phyloP scores from a whole-genome alignment of 2,888 invertebrate species.

The Chrysolina oricalcia region DNA sequence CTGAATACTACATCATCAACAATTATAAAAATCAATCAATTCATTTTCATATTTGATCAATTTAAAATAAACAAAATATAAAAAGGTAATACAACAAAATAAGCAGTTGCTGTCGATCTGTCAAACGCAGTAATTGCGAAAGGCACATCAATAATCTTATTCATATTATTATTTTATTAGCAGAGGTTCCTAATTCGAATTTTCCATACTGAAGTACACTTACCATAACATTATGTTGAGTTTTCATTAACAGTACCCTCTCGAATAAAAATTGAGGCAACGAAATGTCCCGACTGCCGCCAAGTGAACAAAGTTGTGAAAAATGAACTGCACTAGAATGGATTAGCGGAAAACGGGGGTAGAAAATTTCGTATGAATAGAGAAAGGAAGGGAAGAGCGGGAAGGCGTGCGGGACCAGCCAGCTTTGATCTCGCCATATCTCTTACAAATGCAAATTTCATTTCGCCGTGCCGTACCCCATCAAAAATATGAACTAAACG shows the following conservation, averaged over 20 bases:
- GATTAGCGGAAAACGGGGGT: conserved; percentile 56
- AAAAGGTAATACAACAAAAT: no score
- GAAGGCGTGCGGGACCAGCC: conserved; percentile 61
- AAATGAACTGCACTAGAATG: conserved; percentile 49
- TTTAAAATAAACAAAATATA: no score
- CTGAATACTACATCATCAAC: no score
- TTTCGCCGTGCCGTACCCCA: conserved; percentile 73
- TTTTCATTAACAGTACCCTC: neutral
- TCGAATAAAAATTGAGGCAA: neutral
- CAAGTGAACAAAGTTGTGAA: conserved; percentile 20
- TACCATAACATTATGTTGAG: neutral
- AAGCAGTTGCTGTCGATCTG: no score
- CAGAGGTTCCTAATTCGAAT: no score
- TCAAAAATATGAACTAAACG: conserved; percentile 78
- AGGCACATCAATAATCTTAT: no score
- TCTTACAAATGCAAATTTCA: conserved; percentile 75
- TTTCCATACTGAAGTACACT: neutral
- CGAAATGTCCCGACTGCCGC: neutral
- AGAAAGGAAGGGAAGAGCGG: conserved; percentile 54
- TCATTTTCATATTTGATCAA: no score
- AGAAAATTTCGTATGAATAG: conserved; percentile 56
- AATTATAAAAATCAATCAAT: no score
- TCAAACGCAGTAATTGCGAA: no score
- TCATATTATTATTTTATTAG: no score
- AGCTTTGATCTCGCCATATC: conserved; percentile 73